Evolutionary conservation across 2,797 vertebrate genomes (phyloP).

Genomic region (Acanthopagrus latus): DNA sequence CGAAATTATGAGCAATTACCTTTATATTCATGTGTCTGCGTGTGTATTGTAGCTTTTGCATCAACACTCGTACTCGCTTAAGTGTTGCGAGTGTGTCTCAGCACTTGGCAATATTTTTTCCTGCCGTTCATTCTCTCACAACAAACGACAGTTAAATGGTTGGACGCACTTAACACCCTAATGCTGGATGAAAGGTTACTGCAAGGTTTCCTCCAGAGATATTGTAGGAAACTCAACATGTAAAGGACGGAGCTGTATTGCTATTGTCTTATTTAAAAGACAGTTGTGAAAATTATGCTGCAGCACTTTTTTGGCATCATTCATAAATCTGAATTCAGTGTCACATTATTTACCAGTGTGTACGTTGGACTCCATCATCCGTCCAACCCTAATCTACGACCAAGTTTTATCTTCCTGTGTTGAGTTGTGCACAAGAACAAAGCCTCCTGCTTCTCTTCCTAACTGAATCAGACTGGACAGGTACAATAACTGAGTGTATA

Average conservation of each 20-base stretch:
- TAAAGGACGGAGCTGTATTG: neutral
- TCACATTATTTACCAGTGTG: neutral
- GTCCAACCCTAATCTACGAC: conserved; percentile 5
- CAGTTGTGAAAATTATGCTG: neutral
- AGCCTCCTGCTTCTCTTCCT: conserved; percentile 36
- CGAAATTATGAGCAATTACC: neutral
- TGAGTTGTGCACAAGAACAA: conserved; percentile 10
- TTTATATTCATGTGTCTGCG: neutral
- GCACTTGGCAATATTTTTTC: conserved; percentile 4
- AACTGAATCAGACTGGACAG: conserved; percentile 37
- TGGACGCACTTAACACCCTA: neutral
- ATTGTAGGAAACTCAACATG: neutral
- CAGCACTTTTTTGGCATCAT: neutral
- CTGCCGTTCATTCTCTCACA: neutral
- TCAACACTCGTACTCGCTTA: neutral
- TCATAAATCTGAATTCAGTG: neutral
- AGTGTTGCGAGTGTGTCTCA: neutral
- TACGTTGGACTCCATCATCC: neutral
- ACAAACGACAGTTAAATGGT: neutral
- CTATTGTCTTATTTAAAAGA: conserved; percentile 14
- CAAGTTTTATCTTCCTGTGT: conserved; percentile 17
- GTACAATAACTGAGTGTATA: conserved; percentile 49
- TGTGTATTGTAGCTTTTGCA: conserved; percentile 6
- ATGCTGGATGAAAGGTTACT: no score
- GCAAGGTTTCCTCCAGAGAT: neutral